Evolutionary conservation across 2,888 invertebrate genomes (phyloP).

Genomic region (Platycheirus albimanus): DNA sequence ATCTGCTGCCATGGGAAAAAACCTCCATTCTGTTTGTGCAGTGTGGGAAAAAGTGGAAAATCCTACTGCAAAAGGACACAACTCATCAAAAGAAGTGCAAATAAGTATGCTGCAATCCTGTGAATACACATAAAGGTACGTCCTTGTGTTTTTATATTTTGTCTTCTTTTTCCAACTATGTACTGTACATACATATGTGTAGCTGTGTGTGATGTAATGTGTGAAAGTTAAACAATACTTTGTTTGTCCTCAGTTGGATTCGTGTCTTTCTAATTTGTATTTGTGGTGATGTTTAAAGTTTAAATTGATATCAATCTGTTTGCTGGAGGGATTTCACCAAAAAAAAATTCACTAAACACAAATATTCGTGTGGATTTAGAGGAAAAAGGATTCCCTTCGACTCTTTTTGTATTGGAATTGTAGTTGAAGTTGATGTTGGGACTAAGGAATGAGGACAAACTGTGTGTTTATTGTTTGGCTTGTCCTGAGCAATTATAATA

Average conservation of each 20-base stretch:
- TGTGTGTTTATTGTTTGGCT: constrained; percentile 15
- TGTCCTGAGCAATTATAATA: constrained; percentile 19
- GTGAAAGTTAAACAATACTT: constrained; percentile 71
- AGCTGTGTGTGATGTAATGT: constrained; percentile 39
- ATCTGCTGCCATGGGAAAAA: constrained; percentile 32
- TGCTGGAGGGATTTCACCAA: constrained; percentile 65
- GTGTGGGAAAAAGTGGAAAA: constrained; percentile 45
- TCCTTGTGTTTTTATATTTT: constrained; percentile 11
- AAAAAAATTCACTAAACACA: constrained; percentile 11
- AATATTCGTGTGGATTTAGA: constrained; percentile 1
- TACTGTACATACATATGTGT: no score
- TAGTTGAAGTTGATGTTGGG: constrained; percentile 35
- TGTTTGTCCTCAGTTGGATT: constrained; percentile 63
- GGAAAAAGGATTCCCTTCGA: constrained; percentile 31
- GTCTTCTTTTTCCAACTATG: constrained; percentile 1
- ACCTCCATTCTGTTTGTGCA: constrained; percentile 19
- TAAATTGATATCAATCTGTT: constrained; percentile 74
- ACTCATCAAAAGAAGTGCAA: constrained; percentile 66
- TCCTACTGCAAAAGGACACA: constrained; percentile 62
- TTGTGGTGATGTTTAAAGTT: constrained; percentile 71
- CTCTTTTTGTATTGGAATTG: no score
- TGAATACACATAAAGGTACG: constrained; percentile 45
- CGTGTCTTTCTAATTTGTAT: constrained; percentile 68
- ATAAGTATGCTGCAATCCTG: constrained; percentile 62
- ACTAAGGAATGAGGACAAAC: constrained; percentile 24